Conservation (phyloP, 2,113 vertebrate species). For the Oenanthe oenanthe region DNA sequence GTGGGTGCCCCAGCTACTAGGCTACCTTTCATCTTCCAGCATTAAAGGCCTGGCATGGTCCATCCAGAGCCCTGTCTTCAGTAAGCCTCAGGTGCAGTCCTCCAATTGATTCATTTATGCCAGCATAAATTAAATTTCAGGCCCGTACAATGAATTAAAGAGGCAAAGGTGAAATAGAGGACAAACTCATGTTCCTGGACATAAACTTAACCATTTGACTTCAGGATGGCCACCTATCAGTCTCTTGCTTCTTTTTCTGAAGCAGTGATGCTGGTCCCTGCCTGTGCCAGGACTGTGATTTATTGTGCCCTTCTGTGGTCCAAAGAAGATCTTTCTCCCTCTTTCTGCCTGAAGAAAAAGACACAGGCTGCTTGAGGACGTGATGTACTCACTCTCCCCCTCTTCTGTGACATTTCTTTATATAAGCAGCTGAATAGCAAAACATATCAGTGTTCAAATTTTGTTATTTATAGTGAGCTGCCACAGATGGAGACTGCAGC, state of each 20-base stretch:
- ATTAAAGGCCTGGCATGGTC: background rate
- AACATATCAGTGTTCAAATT: slow-evolving; percentile 2
- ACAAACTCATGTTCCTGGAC: background rate
- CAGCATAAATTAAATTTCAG: slow-evolving; percentile 4
- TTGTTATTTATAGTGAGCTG: slow-evolving; percentile 58
- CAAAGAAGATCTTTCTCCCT: background rate
- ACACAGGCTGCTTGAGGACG: background rate
- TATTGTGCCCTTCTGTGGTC: background rate
- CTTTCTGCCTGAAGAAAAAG: background rate
- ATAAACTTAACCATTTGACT: background rate
- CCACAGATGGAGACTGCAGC: slow-evolving; percentile 45
- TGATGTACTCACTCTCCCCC: background rate
- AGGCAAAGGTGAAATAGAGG: background rate
- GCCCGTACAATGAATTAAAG: background rate
- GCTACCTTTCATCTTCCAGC: background rate
- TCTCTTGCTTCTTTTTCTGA: background rate
- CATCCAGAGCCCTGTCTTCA: background rate
- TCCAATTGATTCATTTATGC: background rate
- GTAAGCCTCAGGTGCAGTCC: background rate
- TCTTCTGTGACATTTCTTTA: slow-evolving; percentile 24
- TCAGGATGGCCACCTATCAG: background rate
- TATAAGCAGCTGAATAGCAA: slow-evolving; percentile 12
- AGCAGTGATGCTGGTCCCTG: background rate
- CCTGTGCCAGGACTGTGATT: background rate
- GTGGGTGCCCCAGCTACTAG: background rate